Conservation (phyloP, 1,140 invertebrate genomes). For the Leptopilina clavipes region DNA sequence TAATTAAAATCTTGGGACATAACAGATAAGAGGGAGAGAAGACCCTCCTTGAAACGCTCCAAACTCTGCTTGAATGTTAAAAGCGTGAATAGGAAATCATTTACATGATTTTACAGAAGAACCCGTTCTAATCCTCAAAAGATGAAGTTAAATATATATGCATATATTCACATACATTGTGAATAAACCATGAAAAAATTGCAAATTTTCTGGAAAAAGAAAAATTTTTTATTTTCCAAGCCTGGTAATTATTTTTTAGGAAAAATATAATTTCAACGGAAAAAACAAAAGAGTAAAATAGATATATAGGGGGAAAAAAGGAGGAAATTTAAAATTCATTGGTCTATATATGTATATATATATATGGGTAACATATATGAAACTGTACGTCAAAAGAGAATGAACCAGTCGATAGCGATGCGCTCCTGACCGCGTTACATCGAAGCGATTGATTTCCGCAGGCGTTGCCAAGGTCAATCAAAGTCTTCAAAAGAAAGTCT, state of each 20-base stretch:
- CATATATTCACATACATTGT: neutral
- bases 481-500: conserved; percentile 7
- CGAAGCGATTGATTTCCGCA: conserved; percentile 50
- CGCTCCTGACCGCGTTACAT: conserved; percentile 53
- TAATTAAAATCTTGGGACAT: conserved; percentile 5
- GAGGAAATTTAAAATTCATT: neutral
- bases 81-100: conserved; percentile 23
- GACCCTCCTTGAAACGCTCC: neutral
- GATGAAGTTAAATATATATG: neutral
- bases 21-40: too few species aligned
- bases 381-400: conserved; percentile 24
- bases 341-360: too few species aligned
- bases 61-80: conserved; percentile 14
- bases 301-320: neutral
- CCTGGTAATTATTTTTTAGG: too few species aligned
- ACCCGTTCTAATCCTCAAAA: neutral
- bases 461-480: conserved; percentile 29
- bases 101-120: conserved; percentile 26
- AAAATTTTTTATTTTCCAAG: too few species aligned
- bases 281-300: too few species aligned
- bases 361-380: conserved; percentile 1
- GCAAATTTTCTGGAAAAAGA: neutral
- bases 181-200: neutral
- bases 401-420: conserved; percentile 23
- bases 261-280: too few species aligned